Percentiles rank a stretch among this genome's conserved stretches.
These are phyloP conservation scores for Garrulus glandarius DNA, from an alignment of 2,797 vertebrate species.

Conservation along the genomic window DNA sequence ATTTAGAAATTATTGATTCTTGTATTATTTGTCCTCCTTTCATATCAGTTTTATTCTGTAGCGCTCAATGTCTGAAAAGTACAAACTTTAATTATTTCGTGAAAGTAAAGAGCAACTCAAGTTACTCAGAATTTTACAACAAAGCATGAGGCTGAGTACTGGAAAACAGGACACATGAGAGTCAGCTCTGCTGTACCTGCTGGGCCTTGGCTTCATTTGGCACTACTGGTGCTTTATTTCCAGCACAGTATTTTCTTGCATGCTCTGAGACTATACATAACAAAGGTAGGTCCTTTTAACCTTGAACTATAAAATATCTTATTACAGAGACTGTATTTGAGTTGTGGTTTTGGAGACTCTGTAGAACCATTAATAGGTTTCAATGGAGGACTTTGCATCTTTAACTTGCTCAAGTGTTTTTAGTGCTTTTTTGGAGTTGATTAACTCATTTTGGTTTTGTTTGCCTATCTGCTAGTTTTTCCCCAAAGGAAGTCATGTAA, in stretches of 20 bases:
- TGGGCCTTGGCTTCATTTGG: background rate
- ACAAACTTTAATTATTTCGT: background rate
- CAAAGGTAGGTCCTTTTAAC: background rate
- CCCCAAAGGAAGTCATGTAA: background rate
- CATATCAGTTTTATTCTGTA: background rate
- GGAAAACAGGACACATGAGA: background rate
- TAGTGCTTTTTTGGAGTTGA: background rate
- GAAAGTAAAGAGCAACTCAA: background rate
- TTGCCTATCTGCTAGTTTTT: background rate
- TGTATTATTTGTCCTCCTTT: background rate
- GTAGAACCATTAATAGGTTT: background rate
- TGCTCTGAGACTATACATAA: background rate
- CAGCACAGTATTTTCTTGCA: background rate
- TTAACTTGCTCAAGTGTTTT: background rate
- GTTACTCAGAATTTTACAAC: background rate
- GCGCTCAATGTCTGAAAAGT: background rate
- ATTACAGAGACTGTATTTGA: background rate
- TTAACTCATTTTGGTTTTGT: background rate
- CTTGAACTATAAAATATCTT: background rate
- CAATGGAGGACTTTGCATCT: background rate
- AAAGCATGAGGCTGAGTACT: background rate
- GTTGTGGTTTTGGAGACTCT: background rate
- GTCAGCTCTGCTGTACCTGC: background rate
- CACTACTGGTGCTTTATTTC: background rate
- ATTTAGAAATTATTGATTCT: background rate